Conservation (phyloP, 2,888 invertebrate genomes). For the Cataglyphis livida region DNA sequence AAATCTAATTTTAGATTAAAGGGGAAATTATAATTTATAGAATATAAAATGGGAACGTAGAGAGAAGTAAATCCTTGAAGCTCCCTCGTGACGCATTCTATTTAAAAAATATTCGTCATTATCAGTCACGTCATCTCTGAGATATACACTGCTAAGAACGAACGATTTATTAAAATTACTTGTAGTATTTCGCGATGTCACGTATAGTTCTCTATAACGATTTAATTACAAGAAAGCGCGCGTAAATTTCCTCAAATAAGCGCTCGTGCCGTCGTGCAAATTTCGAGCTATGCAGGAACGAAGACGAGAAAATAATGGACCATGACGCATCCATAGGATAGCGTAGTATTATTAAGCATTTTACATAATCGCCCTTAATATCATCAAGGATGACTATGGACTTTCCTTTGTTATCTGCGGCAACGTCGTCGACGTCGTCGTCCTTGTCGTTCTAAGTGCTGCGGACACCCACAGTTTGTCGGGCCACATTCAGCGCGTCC, state of each 20-base stretch:
- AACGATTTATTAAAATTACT: slow-evolving; percentile 13
- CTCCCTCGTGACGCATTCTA: background rate
- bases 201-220: slow-evolving; percentile 13
- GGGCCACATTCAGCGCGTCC: slow-evolving; percentile 72
- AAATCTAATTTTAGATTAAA: slow-evolving; percentile 30
- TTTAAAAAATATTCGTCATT: background rate
- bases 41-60: background rate
- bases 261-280: slow-evolving; percentile 28
- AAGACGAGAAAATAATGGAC: slow-evolving; percentile 41
- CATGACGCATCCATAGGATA: slow-evolving; percentile 37
- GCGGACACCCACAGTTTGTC: slow-evolving; percentile 73
- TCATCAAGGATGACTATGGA: slow-evolving; percentile 67
- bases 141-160: background rate
- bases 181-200: background rate
- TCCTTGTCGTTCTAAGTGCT: slow-evolving; percentile 63
- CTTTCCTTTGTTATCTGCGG: slow-evolving; percentile 73
- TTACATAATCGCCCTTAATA: slow-evolving; percentile 76
- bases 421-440: slow-evolving; percentile 49
- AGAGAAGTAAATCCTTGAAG: background rate
- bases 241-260: slow-evolving; percentile 34
- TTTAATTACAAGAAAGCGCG: slow-evolving; percentile 44
- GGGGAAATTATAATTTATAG: background rate
- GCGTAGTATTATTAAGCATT: slow-evolving; percentile 74
- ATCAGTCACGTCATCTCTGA: background rate
- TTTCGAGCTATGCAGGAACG: slow-evolving; percentile 15